A percentile compares a stretch with the other conserved stretches of the same genome.
phyloP scores from a whole-genome alignment of 2,113 vertebrate genomes.

The Triplophysa rosa region DNA sequence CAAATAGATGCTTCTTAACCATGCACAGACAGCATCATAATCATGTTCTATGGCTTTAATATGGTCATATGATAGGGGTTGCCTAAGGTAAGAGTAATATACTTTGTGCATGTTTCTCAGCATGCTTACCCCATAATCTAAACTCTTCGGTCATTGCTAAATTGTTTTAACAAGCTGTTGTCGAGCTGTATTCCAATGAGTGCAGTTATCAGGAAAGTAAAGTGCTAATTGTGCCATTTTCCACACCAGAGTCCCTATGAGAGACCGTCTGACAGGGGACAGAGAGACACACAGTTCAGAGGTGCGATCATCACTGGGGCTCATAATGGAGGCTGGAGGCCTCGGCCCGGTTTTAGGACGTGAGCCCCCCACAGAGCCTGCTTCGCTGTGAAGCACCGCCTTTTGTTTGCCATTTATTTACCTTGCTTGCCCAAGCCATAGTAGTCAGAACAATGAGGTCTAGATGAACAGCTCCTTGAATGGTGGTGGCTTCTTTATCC shows the following conservation, averaged over 20 bases:
- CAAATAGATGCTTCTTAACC: conserved; percentile 12
- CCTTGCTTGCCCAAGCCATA: conserved; percentile 66
- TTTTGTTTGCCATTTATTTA: conserved; percentile 75
- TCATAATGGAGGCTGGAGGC: conserved; percentile 35
- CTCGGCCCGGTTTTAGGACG: conserved; percentile 30
- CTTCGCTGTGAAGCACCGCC: conserved; percentile 67
- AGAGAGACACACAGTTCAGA: conserved; percentile 33
- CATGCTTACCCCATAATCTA: neutral
- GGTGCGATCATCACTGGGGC: conserved; percentile 44
- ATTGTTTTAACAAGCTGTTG: neutral
- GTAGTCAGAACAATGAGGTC: conserved; percentile 64
- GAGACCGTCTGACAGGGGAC: conserved; percentile 45
- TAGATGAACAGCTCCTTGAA: conserved; percentile 72
- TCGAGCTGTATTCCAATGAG: conserved; percentile 21
- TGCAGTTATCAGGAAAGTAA: conserved; percentile 28
- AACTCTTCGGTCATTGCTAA: neutral
- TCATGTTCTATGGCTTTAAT: neutral
- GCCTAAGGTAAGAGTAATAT: conserved; percentile 2
- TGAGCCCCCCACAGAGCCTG: conserved; percentile 49
- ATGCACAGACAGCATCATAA: neutral
- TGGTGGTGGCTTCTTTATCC: conserved; percentile 65
- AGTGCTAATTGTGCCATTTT: conserved; percentile 41
- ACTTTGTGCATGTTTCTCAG: conserved; percentile 5
- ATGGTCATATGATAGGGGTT: conserved; percentile 5
- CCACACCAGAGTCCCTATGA: conserved; percentile 10